Base-by-base conservation (phyloP, 2,113 vertebrate genomes). In the Scomber japonicus region DNA sequence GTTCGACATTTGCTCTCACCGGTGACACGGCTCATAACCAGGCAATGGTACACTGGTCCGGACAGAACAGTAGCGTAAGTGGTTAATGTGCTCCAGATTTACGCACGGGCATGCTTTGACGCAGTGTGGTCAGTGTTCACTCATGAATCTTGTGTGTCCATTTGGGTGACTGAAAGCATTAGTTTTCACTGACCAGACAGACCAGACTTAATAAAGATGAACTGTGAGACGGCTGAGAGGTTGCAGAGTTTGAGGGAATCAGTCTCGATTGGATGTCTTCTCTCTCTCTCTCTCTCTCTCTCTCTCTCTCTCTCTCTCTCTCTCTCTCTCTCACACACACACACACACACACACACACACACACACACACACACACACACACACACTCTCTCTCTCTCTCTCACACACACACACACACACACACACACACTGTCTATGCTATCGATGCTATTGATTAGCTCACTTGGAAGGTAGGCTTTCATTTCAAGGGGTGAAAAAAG, bases 1-100 rank as follows among this genome's bases (percentile, higher is more conserved):
- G 96, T 91, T 96, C 94, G 27, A 96, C 95, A 16, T 97, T 97
- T 82, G 94, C 97, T 0, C 94, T 97, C 21, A 91, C 94, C 0
- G 96, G 96, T 17, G 96, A 97, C 88, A 97, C 96, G 89, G 96
- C 93, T 51, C 93, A 94, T 46, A 94, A 94, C 83, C 93, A 94
- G 89, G 93, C 93, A 17, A 93, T 94, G 96, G 96, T 97, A 82
- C 96, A 97, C 88, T 97, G 96, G 96, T 97, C 96, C 2, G 96
- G 96, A 14, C 96, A 97, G 83, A 97, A 97, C 94, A 97, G 96
- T 89, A 97, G 96, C 83, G 96, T 97, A 92, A 97, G 96, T 96
- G 87, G 19, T 64, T 30, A 6, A 56, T 72, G 78, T 55, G 75
- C 69, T 65, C 75, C 71, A 59, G 6, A 51, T 89, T 88, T 90